Evolutionary conservation across 1,140 invertebrate species (phyloP).

Genomic region (Neodiprion lecontei): DNA sequence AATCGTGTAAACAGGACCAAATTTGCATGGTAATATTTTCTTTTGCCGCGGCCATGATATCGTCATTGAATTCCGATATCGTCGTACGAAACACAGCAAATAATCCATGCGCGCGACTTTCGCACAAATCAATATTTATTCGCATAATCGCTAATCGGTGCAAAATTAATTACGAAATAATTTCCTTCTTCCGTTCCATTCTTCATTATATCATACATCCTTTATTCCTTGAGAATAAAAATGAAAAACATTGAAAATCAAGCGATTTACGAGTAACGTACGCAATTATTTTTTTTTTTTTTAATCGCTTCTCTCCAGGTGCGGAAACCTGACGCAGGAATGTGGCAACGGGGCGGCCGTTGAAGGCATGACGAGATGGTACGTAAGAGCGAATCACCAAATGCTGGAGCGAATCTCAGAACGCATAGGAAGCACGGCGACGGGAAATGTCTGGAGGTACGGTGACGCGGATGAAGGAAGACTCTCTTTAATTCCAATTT

Average conservation of each 20-base stretch:
- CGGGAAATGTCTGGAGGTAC: constrained; percentile 43
- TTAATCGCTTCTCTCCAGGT: background rate
- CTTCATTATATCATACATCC: too few species aligned
- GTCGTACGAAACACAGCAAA: background rate
- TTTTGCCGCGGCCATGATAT: background rate
- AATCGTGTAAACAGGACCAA: constrained; percentile 17
- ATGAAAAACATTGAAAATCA: background rate
- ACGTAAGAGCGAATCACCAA: constrained; percentile 43
- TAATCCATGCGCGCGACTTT: too few species aligned
- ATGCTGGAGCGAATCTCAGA: constrained; percentile 42
- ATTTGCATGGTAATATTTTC: constrained; percentile 21
- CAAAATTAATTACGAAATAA: too few species aligned
- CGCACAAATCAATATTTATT: too few species aligned
- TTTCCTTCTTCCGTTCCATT: too few species aligned
- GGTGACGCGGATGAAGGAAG: too few species aligned
- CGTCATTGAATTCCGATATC: background rate
- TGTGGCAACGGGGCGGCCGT: background rate
- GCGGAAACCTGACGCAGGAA: constrained; percentile 3
- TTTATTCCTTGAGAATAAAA: background rate
- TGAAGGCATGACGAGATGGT: constrained; percentile 40
- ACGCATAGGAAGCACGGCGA: constrained; percentile 41
- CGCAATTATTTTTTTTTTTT: too few species aligned
- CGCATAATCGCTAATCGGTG: too few species aligned
- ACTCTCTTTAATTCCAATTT: too few species aligned
- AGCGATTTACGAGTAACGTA: background rate